These are phyloP conservation scores for Cyphomyrus discorhynchus DNA, from an alignment of 2,113 vertebrate genomes.

Conservation along the genomic window DNA sequence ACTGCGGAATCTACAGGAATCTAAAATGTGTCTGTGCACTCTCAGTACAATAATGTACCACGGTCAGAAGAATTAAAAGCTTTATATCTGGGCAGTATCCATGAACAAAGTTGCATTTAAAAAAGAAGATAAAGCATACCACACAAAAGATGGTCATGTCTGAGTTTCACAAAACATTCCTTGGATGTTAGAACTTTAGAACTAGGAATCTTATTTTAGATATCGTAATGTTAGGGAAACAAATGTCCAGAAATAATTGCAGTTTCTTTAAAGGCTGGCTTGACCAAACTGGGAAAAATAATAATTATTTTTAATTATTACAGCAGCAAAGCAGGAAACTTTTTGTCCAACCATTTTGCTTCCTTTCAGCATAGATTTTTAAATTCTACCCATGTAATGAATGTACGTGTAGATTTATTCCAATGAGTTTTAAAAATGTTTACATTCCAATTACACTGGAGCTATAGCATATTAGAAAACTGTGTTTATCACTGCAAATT, in stretches of 20 bases:
- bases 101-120: not conserved
- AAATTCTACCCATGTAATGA: not conserved
- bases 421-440: not conserved
- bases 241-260: not conserved
- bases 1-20: not conserved
- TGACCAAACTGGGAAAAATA: not conserved
- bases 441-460: constrained; percentile 13
- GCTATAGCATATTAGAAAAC: not conserved
- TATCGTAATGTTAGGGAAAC: not conserved
- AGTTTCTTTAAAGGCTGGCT: not conserved
- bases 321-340: not conserved
- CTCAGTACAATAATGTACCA: not conserved
- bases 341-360: not conserved
- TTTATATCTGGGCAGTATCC: not conserved
- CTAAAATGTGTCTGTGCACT: not conserved
- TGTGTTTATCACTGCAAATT: not conserved
- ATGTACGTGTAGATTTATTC: not conserved
- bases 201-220: not conserved
- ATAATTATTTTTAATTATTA: no score
- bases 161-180: not conserved
- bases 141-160: not conserved
- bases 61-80: not conserved
- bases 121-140: not conserved
- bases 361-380: not conserved
- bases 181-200: not conserved